These are phyloP conservation scores for Mamestra configurata DNA, from an alignment of 1,140 invertebrate genomes.

Conservation along the genomic window DNA sequence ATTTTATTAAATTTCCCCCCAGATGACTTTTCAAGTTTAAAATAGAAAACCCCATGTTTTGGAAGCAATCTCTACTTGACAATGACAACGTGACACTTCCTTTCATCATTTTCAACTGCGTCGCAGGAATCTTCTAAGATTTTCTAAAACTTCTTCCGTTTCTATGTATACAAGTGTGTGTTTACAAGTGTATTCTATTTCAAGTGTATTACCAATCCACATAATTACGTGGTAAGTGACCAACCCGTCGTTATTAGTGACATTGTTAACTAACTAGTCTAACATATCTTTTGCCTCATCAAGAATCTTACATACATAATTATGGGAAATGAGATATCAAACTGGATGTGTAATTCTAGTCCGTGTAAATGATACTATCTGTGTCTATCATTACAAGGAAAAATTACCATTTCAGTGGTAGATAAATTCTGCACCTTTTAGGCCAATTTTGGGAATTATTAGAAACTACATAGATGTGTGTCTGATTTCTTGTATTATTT, in stretches of 20 bases:
- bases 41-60: too few species aligned
- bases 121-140: too few species aligned
- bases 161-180: too few species aligned
- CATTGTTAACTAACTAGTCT: background rate
- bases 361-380: conserved; percentile 1
- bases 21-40: too few species aligned
- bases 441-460: too few species aligned
- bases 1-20: too few species aligned
- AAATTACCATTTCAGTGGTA: background rate
- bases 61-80: too few species aligned
- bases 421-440: background rate
- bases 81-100: too few species aligned
- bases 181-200: background rate
- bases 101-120: too few species aligned
- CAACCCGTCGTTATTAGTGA: background rate
- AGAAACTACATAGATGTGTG: too few species aligned
- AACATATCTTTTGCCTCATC: background rate
- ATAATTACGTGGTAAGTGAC: background rate
- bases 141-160: too few species aligned
- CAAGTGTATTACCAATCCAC: background rate
- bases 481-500: too few species aligned
- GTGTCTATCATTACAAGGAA: background rate
- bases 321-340: background rate
- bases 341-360: background rate
- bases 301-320: conserved; percentile 13